These are phyloP conservation scores for Pheucticus melanocephalus DNA, from an alignment of 2,113 vertebrate genomes.

Conservation along the genomic window DNA sequence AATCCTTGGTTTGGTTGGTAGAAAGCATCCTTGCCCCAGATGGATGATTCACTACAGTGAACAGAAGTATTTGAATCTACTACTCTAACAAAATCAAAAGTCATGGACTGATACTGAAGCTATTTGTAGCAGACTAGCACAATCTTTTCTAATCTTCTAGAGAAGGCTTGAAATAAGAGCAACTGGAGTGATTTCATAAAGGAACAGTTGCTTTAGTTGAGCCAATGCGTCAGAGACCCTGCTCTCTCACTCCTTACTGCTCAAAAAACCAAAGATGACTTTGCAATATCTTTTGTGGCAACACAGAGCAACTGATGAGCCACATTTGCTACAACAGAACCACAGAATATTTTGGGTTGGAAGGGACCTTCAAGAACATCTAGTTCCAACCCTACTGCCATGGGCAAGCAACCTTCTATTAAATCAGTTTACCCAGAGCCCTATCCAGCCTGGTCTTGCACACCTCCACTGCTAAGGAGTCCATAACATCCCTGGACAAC, in stretches of 20 bases:
- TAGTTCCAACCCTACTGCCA: neutral
- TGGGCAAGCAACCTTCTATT: neutral
- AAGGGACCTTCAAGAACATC: neutral
- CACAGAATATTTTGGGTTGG: neutral
- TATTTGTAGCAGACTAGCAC: neutral
- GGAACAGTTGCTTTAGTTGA: neutral
- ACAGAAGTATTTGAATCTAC: neutral
- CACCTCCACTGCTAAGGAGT: neutral
- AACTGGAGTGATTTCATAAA: neutral
- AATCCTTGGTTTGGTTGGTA: neutral
- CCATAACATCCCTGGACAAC: neutral
- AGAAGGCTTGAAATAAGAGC: neutral
- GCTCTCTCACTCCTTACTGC: neutral
- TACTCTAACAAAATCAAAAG: neutral
- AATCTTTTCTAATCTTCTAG: neutral
- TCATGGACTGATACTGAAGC: neutral
- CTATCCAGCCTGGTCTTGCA: neutral
- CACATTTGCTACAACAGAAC: neutral
- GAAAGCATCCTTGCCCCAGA: slow-evolving; percentile 6
- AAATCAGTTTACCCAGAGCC: neutral
- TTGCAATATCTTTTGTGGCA: neutral
- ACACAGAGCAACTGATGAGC: neutral
- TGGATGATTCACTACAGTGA: neutral
- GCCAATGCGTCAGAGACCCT: neutral
- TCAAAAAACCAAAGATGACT: neutral